Evolutionary conservation across 1,140 invertebrate genomes (phyloP).

Genomic region (Aphelinus certus): DNA sequence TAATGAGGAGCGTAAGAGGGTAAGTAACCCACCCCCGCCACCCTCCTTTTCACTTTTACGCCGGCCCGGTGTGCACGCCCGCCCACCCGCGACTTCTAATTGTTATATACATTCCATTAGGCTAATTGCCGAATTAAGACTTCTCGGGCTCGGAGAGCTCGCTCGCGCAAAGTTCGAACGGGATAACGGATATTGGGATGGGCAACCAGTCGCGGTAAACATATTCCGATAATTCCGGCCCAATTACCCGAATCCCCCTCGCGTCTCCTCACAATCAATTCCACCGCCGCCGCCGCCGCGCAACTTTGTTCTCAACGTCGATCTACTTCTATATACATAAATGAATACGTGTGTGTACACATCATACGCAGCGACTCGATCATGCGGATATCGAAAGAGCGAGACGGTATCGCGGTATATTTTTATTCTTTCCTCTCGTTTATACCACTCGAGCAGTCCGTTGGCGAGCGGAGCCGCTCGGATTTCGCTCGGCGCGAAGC

Average conservation of each 20-base stretch:
- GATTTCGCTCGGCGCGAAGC: too few relatives aligned
- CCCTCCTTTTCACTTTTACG: conserved; percentile 46
- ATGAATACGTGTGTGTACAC: too few relatives aligned
- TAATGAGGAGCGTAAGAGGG: conserved; percentile 55
- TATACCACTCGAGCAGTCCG: too few relatives aligned
- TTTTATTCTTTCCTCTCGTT: too few relatives aligned
- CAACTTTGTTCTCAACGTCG: too few relatives aligned
- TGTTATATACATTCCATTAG: conserved; percentile 69
- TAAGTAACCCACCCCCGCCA: conserved; percentile 39
- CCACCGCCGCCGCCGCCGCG: neutral
- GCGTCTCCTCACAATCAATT: neutral
- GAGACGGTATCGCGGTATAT: too few relatives aligned
- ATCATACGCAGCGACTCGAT: too few relatives aligned
- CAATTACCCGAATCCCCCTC: conserved; percentile 21
- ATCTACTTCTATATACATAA: too few relatives aligned
- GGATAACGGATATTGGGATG: conserved; percentile 23
- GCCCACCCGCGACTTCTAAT: conserved; percentile 58
- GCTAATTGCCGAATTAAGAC: conserved; percentile 68
- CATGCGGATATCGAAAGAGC: too few relatives aligned
- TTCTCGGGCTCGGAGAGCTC: conserved; percentile 28
- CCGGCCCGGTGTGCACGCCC: conserved; percentile 44
- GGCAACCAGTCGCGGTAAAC: conserved; percentile 34
- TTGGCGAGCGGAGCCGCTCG: too few relatives aligned
- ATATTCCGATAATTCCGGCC: conserved; percentile 32
- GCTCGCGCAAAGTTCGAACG: conserved; percentile 10